A percentile compares a stretch with the other conserved stretches of the same genome.
These are phyloP conservation scores for Serinus canaria DNA, from an alignment of 2,113 vertebrate genomes.

Conservation along the genomic window DNA sequence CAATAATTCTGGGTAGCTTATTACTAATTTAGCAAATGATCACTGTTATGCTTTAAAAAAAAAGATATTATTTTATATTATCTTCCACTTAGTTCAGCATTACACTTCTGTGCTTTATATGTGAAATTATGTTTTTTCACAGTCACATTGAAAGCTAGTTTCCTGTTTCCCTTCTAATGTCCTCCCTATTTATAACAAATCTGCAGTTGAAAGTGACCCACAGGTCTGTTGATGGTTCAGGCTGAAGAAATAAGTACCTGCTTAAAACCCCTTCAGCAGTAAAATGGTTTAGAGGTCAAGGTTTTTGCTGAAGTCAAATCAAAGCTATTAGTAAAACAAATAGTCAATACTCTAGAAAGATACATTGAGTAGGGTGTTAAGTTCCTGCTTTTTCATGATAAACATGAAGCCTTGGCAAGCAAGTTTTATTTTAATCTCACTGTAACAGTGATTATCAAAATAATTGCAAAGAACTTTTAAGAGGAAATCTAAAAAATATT, in stretches of 20 bases:
- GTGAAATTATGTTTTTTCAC: background rate
- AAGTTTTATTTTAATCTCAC: background rate
- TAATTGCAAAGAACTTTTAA: background rate
- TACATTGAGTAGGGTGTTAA: background rate
- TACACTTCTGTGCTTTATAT: background rate
- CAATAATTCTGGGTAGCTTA: background rate
- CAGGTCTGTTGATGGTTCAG: background rate
- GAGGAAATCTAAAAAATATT: background rate
- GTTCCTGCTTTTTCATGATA: background rate
- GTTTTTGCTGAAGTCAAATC: background rate
- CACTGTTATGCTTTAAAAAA: background rate
- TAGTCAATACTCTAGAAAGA: background rate
- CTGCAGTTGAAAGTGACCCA: background rate
- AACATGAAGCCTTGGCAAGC: background rate
- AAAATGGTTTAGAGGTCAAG: background rate
- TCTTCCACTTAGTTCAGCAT: background rate
- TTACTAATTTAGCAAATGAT: background rate
- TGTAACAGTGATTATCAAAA: background rate
- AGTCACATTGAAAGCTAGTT: background rate
- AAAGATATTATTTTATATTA: background rate
- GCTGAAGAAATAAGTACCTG: background rate
- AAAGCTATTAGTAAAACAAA: background rate
- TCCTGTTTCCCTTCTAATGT: background rate
- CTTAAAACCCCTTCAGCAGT: background rate
- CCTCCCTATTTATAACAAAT: background rate